Conservation (phyloP, 2,888 invertebrate genomes). For the Euspilapteryx auroguttella region DNA sequence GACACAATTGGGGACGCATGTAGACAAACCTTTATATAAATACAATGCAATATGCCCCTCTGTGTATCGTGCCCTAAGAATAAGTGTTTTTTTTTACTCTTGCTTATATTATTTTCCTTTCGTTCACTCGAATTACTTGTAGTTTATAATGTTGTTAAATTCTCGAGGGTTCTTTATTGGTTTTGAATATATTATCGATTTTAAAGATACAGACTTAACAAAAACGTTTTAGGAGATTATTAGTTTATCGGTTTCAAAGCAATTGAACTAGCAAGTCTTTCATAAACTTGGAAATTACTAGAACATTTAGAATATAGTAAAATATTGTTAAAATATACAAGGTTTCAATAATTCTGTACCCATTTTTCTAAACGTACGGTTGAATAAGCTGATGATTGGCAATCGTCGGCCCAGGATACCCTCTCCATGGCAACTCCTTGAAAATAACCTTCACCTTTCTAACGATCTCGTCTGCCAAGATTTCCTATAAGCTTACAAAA, state of each 20-base stretch:
- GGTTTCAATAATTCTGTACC: no score
- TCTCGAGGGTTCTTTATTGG: background rate
- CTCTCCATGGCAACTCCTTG: constrained; percentile 24
- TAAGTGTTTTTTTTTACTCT: constrained; percentile 13
- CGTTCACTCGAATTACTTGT: constrained; percentile 26
- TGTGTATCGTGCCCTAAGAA: constrained; percentile 16
- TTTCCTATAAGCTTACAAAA: no score
- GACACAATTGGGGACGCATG: constrained; percentile 46
- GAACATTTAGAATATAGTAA: no score
- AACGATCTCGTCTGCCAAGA: no score
- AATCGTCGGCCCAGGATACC: constrained; percentile 11
- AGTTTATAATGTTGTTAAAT: constrained; percentile 25
- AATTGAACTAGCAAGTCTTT: no score
- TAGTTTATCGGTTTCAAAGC: no score
- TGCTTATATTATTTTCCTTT: constrained; percentile 21
- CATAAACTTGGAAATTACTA: no score
- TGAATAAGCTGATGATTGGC: constrained; percentile 22
- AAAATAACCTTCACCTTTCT: constrained; percentile 35
- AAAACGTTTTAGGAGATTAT: no score
- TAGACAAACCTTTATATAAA: constrained; percentile 48
- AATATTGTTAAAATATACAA: no score
- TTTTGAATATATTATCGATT: no score
- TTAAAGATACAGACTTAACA: no score
- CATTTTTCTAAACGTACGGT: no score
- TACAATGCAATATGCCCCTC: constrained; percentile 35